A percentile compares a stretch with the other conserved stretches of the same genome.
phyloP scores from a whole-genome alignment of 2,113 vertebrate genomes.

The Chlorocebus sabaeus region DNA sequence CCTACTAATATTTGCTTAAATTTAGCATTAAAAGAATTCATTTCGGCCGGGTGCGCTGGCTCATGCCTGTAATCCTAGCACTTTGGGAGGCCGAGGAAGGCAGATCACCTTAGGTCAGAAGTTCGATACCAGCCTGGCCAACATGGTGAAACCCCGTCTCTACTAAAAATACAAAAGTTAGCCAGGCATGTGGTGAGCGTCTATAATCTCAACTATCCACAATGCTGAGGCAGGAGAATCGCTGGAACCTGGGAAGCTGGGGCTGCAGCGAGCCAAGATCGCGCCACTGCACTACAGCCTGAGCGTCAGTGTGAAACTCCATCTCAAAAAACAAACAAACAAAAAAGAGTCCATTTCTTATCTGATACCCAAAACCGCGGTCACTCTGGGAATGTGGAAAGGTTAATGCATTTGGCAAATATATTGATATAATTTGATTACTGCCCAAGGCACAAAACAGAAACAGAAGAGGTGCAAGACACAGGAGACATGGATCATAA shows the following conservation, averaged over 20 bases:
- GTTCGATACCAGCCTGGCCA: too few species aligned
- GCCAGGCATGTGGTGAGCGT: rapidly evolving
- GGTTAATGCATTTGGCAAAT: not conserved
- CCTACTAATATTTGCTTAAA: not conserved
- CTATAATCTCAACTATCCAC: too few species aligned
- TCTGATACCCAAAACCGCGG: not conserved
- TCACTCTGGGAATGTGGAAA: not conserved
- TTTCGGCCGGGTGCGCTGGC: not conserved
- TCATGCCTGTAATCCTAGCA: too few species aligned
- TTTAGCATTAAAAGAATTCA: not conserved
- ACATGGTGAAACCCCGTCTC: too few species aligned
- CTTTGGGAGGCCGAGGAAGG: too few species aligned
- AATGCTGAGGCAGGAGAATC: too few species aligned
- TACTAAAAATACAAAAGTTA: too few species aligned
- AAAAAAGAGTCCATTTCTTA: not conserved
- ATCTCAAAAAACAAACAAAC: too few species aligned
- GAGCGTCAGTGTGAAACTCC: rapidly evolving
- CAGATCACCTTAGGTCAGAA: too few species aligned
- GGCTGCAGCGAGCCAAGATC: too few species aligned
- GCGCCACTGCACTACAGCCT: too few species aligned
- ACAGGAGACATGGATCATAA: not conserved
- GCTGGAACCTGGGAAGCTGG: too few species aligned
- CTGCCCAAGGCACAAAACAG: not conserved
- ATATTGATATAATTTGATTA: not conserved
- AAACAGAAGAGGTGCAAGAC: not conserved